Percentiles rank a stretch among this genome's conserved stretches.
Conservation (phyloP, 2,797 vertebrate genomes). For the Echiichthys vipera region DNA sequence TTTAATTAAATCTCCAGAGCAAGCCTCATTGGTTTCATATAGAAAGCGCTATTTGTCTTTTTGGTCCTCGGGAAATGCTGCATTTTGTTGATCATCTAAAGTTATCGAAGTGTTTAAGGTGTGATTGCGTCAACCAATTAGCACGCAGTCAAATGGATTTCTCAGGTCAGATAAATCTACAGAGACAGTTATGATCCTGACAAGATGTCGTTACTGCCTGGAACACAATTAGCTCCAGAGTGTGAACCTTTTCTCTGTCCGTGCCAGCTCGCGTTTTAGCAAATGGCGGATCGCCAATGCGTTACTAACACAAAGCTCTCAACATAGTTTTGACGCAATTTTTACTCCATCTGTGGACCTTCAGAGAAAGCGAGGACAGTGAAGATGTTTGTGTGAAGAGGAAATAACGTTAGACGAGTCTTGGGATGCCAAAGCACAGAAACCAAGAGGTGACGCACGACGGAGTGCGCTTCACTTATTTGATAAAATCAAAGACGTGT, state of each 20-base stretch:
- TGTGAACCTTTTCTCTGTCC: neutral
- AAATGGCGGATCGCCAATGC: conserved; percentile 16
- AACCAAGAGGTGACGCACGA: neutral
- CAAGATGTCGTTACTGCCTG: conserved; percentile 1
- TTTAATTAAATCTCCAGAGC: neutral
- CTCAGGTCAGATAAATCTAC: neutral
- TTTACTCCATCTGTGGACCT: neutral
- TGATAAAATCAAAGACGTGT: neutral
- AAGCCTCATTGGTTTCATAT: neutral
- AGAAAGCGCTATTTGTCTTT: neutral
- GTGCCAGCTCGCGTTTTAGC: conserved; percentile 23
- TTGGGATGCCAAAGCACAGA: neutral
- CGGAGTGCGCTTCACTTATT: neutral
- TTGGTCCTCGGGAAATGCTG: neutral
- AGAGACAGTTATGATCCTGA: neutral
- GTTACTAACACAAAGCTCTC: conserved; percentile 3
- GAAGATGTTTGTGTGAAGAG: neutral
- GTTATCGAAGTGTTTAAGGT: neutral
- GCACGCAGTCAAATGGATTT: neutral
- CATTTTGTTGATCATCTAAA: neutral
- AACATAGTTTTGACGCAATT: neutral
- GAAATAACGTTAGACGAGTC: neutral
- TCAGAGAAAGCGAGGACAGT: neutral
- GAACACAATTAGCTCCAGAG: conserved; percentile 14
- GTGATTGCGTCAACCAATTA: neutral